These are phyloP conservation scores for Parotia lawesii DNA, from an alignment of 2,113 vertebrate genomes.

Conservation along the genomic window DNA sequence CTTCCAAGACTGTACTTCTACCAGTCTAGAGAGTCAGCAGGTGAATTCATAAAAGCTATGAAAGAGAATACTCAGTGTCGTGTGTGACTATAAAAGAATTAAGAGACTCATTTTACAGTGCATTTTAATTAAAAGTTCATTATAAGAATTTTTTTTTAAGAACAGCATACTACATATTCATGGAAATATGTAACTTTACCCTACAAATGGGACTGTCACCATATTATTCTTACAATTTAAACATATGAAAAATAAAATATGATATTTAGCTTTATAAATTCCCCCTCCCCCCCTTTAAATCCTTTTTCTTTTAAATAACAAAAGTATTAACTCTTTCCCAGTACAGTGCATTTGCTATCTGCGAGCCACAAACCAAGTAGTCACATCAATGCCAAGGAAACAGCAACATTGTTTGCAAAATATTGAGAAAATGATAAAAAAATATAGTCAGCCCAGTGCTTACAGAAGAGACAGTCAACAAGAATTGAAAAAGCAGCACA, in stretches of 20 bases:
- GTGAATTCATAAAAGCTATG: not conserved
- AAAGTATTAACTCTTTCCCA: slow-evolving; percentile 31
- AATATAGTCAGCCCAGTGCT: slow-evolving; percentile 26
- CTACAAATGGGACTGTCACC: slow-evolving; percentile 71
- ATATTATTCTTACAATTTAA: slow-evolving; percentile 61
- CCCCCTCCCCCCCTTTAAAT: slow-evolving; percentile 17
- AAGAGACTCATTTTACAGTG: slow-evolving; percentile 53
- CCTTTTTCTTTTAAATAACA: slow-evolving; percentile 52
- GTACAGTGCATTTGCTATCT: slow-evolving; percentile 34
- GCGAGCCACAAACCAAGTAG: slow-evolving; percentile 24
- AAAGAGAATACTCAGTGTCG: not conserved
- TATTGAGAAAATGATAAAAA: slow-evolving; percentile 45
- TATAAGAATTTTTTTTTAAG: slow-evolving; percentile 54
- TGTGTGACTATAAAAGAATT: slow-evolving; percentile 7
- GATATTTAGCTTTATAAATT: slow-evolving; percentile 76
- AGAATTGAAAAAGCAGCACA: slow-evolving; percentile 48
- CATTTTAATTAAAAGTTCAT: slow-evolving; percentile 73
- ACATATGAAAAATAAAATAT: slow-evolving; percentile 82
- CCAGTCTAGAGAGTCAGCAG: not conserved
- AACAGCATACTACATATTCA: slow-evolving; percentile 65
- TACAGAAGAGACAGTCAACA: slow-evolving; percentile 45
- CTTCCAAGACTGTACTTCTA: not conserved
- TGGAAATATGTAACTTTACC: slow-evolving; percentile 64
- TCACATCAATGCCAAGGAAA: slow-evolving; percentile 42
- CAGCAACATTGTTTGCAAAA: slow-evolving; percentile 26